A percentile compares a stretch with the other conserved stretches of the same genome.
Evolutionary conservation across 1,140 invertebrate species (phyloP).

Genomic region (Brachionus plicatilis): DNA sequence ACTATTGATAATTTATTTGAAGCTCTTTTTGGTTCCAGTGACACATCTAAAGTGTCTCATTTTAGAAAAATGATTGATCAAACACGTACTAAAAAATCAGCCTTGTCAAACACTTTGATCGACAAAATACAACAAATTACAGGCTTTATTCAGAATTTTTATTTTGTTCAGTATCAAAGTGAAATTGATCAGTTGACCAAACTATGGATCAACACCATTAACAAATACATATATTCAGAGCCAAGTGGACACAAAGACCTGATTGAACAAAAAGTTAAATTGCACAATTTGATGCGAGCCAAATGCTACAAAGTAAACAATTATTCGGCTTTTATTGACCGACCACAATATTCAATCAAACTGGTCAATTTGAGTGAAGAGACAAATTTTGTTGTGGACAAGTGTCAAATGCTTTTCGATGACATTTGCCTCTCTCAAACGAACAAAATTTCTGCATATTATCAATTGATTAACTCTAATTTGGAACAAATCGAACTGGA

Average conservation of each 20-base stretch:
- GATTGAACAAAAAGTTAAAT: background rate
- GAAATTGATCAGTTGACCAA: background rate
- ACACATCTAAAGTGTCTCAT: background rate
- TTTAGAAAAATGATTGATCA: background rate
- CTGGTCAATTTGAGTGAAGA: background rate
- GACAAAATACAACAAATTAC: background rate
- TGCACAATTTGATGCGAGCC: background rate
- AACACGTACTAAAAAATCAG: background rate
- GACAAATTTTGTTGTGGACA: background rate
- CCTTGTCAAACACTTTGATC: background rate
- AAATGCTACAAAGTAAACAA: constrained; percentile 2
- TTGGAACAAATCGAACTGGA: background rate
- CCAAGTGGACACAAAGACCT: background rate
- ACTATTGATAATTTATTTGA: background rate
- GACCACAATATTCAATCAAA: background rate
- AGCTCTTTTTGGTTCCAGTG: background rate
- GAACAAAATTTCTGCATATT: background rate
- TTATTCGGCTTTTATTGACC: background rate
- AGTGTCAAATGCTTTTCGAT: background rate
- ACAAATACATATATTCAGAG: background rate
- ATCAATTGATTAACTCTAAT: background rate
- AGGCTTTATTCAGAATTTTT: background rate
- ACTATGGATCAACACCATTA: background rate
- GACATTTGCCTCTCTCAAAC: background rate
- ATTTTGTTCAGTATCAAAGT: background rate